These are phyloP conservation scores for Cossypha dichroa DNA, from an alignment of 2,797 vertebrate genomes.

Conservation along the genomic window DNA sequence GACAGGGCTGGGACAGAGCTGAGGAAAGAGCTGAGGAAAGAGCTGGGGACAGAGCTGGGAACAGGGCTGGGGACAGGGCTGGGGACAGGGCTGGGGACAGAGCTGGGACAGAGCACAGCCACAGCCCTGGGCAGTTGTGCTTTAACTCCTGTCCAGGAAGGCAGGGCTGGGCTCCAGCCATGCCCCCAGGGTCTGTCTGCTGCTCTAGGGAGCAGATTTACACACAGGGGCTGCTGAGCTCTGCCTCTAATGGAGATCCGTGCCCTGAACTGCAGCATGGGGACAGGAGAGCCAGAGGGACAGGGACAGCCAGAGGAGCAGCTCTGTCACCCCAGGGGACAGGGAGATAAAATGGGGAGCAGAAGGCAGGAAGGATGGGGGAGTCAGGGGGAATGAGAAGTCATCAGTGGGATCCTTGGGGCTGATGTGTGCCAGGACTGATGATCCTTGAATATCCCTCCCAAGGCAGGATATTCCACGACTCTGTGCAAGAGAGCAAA, in stretches of 20 bases:
- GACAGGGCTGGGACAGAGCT: too few species aligned
- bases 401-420: background rate
- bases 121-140: background rate
- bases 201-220: background rate
- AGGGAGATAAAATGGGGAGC: background rate
- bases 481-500: background rate
- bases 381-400: background rate
- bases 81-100: too few species aligned
- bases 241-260: background rate
- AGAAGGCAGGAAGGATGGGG: background rate
- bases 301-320: background rate
- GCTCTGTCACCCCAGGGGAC: background rate
- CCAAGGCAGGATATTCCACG: background rate
- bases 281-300: background rate
- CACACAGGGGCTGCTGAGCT: background rate
- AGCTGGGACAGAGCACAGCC: background rate
- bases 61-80: too few species aligned
- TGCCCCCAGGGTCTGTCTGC: accelerated
- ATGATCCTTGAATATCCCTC: background rate
- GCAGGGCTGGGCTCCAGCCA: accelerated
- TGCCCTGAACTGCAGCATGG: accelerated
- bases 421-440: accelerated
- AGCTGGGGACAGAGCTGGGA: too few species aligned
- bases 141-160: background rate
- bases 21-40: too few species aligned